Percentiles rank a stretch among this genome's conserved stretches.
These are phyloP conservation scores for Dendroctonus valens DNA, from an alignment of 1,140 invertebrate genomes.

Conservation along the genomic window DNA sequence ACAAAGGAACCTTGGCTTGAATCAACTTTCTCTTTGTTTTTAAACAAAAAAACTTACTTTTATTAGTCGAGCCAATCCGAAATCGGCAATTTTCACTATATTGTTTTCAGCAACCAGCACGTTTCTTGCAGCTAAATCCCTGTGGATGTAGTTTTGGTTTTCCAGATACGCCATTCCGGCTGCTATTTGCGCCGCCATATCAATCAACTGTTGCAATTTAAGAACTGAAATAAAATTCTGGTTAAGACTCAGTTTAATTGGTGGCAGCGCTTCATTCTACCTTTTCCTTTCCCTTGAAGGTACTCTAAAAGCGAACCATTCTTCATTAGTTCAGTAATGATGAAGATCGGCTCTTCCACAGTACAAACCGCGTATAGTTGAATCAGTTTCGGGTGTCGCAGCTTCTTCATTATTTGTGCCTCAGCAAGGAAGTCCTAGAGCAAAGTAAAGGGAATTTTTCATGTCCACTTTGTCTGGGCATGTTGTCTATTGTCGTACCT, in stretches of 20 bases:
- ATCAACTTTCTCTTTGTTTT: neutral
- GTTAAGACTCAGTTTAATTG: neutral
- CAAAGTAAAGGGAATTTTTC: neutral
- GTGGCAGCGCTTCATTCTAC: constrained; percentile 48
- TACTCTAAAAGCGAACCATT: constrained; percentile 92
- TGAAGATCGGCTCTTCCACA: constrained; percentile 97
- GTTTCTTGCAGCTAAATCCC: constrained; percentile 92
- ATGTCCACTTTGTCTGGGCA: neutral
- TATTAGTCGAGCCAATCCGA: constrained; percentile 96
- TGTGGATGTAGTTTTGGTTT: constrained; percentile 98
- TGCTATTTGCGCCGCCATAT: constrained; percentile 98
- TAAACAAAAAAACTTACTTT: constrained; percentile 59
- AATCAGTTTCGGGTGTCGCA: constrained; percentile 94
- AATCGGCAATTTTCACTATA: constrained; percentile 94
- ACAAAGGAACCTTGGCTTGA: constrained; percentile 11
- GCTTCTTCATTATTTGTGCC: constrained; percentile 99
- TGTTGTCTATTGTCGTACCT: constrained; percentile 47
- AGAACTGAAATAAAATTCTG: constrained; percentile 53
- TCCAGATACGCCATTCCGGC: constrained; percentile 99
- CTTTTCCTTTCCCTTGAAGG: constrained; percentile 91
- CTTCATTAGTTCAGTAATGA: constrained; percentile 99
- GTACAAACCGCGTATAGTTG: constrained; percentile 98
- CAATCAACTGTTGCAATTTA: constrained; percentile 91
- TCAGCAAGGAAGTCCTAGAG: constrained; percentile 89
- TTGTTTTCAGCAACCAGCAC: constrained; percentile 95